Evolutionary conservation across 1,140 invertebrate genomes (phyloP).

Genomic region (Medauroidea extradentata): DNA sequence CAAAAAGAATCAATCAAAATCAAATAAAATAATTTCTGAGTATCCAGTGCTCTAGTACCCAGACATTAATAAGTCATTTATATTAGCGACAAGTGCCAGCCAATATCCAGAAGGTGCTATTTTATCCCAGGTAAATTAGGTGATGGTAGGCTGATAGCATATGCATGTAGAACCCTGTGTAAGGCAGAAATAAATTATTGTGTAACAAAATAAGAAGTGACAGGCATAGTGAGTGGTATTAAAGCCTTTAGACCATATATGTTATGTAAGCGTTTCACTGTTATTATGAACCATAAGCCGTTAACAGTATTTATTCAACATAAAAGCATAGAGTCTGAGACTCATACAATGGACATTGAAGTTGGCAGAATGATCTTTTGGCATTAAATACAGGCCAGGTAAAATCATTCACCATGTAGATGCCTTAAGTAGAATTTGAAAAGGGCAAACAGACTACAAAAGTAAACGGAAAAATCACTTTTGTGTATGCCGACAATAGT

Average conservation of each 20-base stretch:
- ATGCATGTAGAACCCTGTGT: conserved; percentile 30
- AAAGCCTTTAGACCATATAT: conserved; percentile 25
- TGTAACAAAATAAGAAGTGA: conserved; percentile 28
- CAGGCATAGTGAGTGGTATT: conserved; percentile 22
- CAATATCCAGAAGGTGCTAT: conserved; percentile 24
- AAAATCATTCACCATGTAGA: not conserved
- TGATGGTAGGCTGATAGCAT: conserved; percentile 27
- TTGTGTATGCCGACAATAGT: too few species aligned
- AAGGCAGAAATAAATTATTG: conserved; percentile 23
- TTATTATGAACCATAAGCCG: too few species aligned
- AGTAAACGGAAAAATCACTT: not conserved
- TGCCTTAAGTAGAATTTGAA: not conserved
- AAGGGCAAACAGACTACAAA: conserved; percentile 8
- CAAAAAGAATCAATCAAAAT: conserved; percentile 14
- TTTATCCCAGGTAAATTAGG: conserved; percentile 23
- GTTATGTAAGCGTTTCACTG: conserved; percentile 19
- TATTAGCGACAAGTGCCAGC: conserved; percentile 25
- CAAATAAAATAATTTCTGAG: conserved; percentile 6
- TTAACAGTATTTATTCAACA: conserved; percentile 30
- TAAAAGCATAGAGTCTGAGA: conserved; percentile 18
- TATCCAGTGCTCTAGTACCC: conserved; percentile 26
- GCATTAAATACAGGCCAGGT: conserved; percentile 26
- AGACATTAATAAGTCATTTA: conserved; percentile 23
- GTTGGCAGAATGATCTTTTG: conserved; percentile 36
- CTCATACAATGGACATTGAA: conserved; percentile 32